A percentile compares a stretch with the other conserved stretches of the same genome.
Evolutionary conservation across 2,797 vertebrate species (phyloP).

Genomic region (Nannoperca australis): DNA sequence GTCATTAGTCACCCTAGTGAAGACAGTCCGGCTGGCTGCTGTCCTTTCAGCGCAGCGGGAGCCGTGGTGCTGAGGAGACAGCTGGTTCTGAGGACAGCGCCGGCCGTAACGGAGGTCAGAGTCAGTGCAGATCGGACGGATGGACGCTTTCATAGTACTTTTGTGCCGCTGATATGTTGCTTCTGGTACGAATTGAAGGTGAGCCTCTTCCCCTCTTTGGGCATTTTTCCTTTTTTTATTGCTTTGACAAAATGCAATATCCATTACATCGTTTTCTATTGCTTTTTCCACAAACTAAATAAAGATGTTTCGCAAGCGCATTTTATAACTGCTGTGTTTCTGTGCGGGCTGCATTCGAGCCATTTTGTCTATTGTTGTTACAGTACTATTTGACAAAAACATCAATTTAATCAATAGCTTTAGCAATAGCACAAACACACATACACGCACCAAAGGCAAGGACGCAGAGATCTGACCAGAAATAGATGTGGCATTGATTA

Average conservation of each 20-base stretch:
- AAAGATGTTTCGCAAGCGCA: not conserved
- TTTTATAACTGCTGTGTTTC: not conserved
- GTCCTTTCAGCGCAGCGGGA: conserved; percentile 39
- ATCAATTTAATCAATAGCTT: not conserved
- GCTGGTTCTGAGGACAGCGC: conserved; percentile 49
- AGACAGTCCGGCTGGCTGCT: conserved; percentile 29
- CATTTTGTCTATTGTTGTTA: not conserved
- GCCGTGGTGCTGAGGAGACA: conserved; percentile 46
- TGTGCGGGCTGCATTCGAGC: not conserved
- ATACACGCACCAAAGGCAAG: conserved; percentile 7
- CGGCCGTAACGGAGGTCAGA: conserved; percentile 43
- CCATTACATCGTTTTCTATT: not conserved
- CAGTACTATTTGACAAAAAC: not conserved
- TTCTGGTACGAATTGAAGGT: conserved; percentile 49
- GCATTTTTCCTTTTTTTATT: not conserved
- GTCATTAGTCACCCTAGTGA: conserved; percentile 22
- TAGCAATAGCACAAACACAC: not conserved
- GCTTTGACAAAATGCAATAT: not conserved
- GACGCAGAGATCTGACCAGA: conserved; percentile 32
- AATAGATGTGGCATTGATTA: conserved; percentile 55
- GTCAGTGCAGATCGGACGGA: conserved; percentile 19
- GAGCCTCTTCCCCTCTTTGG: conserved; percentile 4
- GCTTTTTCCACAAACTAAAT: not conserved
- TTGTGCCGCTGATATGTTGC: conserved; percentile 18
- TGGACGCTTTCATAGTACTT: conserved; percentile 37